Conservation (phyloP, 2,113 vertebrate genomes). For the Egretta garzetta region DNA sequence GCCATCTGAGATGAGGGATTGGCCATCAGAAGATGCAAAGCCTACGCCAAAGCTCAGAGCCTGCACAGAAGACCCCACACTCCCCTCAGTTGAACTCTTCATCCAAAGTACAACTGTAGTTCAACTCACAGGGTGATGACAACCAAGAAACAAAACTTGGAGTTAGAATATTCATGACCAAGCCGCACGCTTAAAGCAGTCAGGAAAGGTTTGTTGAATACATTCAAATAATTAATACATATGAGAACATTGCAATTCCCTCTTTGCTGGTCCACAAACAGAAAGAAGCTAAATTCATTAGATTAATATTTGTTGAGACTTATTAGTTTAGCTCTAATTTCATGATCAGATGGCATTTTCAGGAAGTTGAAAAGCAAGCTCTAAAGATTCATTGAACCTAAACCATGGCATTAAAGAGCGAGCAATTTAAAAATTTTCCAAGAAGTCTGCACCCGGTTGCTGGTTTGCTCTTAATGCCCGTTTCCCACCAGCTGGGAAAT, state of each 20-base stretch:
- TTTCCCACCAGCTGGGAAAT: not conserved
- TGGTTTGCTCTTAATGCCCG: not conserved
- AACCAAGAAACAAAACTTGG: not conserved
- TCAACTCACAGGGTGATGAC: not conserved
- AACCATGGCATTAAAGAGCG: not conserved
- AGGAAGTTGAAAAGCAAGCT: not conserved
- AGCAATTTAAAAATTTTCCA: not conserved
- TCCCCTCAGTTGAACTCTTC: rapidly evolving
- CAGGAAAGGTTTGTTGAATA: constrained; percentile 29
- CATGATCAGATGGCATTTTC: constrained; percentile 30
- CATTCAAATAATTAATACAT: constrained; percentile 39
- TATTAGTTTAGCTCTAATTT: constrained; percentile 64
- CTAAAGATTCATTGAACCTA: not conserved
- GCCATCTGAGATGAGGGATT: too few species aligned
- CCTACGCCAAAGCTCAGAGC: not conserved
- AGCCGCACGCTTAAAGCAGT: not conserved
- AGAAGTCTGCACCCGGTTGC: not conserved
- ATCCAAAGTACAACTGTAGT: rapidly evolving
- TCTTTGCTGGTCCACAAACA: constrained; percentile 51
- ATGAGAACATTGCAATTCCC: constrained; percentile 30
- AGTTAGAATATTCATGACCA: not conserved
- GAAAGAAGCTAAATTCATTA: constrained; percentile 55
- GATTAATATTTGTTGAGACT: constrained; percentile 63
- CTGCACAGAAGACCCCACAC: not conserved
- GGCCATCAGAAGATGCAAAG: not conserved